phyloP scores from a whole-genome alignment of 2,888 invertebrate genomes.

The Chrysolina americana region DNA sequence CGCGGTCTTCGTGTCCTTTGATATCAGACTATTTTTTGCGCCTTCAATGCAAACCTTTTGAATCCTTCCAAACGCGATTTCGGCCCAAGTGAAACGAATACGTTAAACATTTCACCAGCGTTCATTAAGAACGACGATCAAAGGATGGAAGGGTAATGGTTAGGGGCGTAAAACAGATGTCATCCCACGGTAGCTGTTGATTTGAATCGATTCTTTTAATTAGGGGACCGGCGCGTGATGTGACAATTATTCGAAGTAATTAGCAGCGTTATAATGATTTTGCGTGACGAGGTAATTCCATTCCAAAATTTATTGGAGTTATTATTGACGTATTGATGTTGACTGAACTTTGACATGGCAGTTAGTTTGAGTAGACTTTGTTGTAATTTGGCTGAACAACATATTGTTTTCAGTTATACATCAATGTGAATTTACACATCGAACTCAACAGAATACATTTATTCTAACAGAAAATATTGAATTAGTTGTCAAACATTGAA shows the following conservation, averaged over 20 bases:
- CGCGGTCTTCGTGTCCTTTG: no score
- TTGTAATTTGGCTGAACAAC: no score
- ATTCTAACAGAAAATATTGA: no score
- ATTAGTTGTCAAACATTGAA: no score
- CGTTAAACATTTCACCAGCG: not conserved
- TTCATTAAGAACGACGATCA: not conserved
- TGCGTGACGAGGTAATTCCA: constrained; percentile 4
- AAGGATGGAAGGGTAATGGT: not conserved
- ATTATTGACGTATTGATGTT: constrained; percentile 10
- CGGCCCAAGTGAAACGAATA: not conserved
- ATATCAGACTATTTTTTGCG: not conserved
- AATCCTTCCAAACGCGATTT: not conserved
- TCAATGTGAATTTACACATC: no score
- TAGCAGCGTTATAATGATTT: constrained; percentile 17
- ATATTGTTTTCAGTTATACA: no score
- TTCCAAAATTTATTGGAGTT: constrained; percentile 1
- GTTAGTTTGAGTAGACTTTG: no score
- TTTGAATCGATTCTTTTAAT: constrained; percentile 19
- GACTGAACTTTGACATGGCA: not conserved
- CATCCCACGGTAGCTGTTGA: constrained; percentile 7
- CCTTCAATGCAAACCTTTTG: not conserved
- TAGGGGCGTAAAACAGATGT: constrained; percentile 10
- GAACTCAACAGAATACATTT: no score
- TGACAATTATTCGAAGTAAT: constrained; percentile 10
- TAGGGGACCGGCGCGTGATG: constrained; percentile 1